phyloP scores from a whole-genome alignment of 2,113 vertebrate species.

The Nesogale talazaci region DNA sequence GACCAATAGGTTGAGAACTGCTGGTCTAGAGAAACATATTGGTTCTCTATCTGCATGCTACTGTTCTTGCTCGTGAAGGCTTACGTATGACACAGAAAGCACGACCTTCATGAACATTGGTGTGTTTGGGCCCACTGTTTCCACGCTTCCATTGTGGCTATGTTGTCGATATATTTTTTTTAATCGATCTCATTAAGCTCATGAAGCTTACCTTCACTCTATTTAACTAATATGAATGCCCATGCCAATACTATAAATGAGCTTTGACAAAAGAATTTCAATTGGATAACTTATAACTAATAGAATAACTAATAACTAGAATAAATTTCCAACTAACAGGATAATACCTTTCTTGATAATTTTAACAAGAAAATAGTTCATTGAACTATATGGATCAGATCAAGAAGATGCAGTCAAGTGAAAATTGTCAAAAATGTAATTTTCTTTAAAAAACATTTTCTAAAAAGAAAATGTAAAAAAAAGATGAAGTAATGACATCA shows the following conservation, averaged over 20 bases:
- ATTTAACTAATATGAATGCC: neutral
- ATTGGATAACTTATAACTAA: slow-evolving; percentile 38
- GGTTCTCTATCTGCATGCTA: neutral
- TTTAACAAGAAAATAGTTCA: slow-evolving; percentile 4
- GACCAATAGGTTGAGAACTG: no score
- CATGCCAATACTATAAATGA: neutral
- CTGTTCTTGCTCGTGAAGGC: neutral
- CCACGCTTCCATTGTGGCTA: neutral
- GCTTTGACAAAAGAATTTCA: slow-evolving; percentile 20
- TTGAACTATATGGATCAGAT: slow-evolving; percentile 45
- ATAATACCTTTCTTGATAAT: neutral
- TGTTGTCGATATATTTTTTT: no score
- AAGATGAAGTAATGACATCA: neutral
- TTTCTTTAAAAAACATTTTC: neutral
- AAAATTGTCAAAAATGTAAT: neutral
- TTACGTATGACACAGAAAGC: neutral
- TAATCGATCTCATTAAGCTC: neutral
- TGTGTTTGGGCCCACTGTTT: neutral
- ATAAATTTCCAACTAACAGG: no score
- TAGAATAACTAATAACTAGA: neutral
- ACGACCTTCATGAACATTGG: neutral
- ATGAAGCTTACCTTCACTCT: neutral
- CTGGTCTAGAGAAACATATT: neutral
- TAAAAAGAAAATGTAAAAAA: slow-evolving; percentile 29
- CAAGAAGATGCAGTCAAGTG: slow-evolving; percentile 15